Evolutionary conservation across 1,140 invertebrate species (phyloP).

Genomic region (Sycobia sp.): DNA sequence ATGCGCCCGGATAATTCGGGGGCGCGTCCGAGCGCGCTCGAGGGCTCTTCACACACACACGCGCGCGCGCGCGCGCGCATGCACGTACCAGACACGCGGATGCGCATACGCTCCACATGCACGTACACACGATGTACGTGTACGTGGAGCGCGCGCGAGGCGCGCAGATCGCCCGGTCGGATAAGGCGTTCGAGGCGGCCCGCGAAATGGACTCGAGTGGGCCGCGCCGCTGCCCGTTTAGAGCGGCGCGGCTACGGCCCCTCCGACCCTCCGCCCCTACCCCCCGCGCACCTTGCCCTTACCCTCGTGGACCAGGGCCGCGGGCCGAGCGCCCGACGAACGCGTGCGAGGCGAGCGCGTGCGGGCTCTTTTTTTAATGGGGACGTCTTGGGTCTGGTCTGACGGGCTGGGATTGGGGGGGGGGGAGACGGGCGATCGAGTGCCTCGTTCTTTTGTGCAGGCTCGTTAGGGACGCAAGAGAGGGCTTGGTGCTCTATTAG

Average conservation of each 20-base stretch:
- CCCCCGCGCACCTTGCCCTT: too few species aligned
- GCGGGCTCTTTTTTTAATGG: neutral
- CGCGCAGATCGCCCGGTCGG: constrained; percentile 49
- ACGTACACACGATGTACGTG: too few species aligned
- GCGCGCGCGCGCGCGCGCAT: too few species aligned
- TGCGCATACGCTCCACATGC: too few species aligned
- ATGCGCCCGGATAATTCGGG: constrained; percentile 53
- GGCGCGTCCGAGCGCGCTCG: constrained; percentile 55
- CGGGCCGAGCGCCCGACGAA: too few species aligned
- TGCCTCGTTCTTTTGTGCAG: neutral
- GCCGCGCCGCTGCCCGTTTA: neutral
- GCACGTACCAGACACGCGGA: too few species aligned
- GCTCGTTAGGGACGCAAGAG: too few species aligned
- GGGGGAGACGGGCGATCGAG: neutral
- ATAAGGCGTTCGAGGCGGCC: constrained; percentile 56
- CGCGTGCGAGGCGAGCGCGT: too few species aligned
- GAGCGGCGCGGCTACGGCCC: too few species aligned
- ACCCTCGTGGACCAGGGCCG: too few species aligned
- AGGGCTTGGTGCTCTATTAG: too few species aligned
- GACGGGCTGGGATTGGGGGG: neutral
- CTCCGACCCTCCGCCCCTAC: too few species aligned
- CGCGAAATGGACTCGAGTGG: constrained; percentile 20
- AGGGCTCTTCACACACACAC: constrained; percentile 47
- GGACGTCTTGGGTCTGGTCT: neutral
- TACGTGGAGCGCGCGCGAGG: constrained; percentile 46